Evolutionary conservation across 2,888 invertebrate genomes (phyloP).

Genomic region (Athetis lepigone): DNA sequence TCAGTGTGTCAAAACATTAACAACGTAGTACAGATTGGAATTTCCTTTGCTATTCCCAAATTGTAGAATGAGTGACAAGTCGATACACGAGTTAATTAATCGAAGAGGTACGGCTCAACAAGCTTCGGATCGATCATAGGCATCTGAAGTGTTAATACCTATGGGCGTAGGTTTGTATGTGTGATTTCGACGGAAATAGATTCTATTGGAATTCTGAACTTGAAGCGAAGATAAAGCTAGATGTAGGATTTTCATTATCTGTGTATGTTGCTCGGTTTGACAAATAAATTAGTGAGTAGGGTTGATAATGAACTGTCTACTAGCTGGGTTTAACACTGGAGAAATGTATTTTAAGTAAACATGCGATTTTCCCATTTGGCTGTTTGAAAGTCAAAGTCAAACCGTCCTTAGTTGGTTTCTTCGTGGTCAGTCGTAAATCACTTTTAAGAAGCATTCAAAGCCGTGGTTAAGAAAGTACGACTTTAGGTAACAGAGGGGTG

Average conservation of each 20-base stretch:
- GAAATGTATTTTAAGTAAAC: too few relatives aligned
- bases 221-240: background rate
- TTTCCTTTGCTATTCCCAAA: slow-evolving; percentile 12
- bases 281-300: background rate
- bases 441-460: too few relatives aligned
- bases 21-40: slow-evolving; percentile 26
- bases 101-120: slow-evolving; percentile 33
- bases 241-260: background rate
- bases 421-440: too few relatives aligned
- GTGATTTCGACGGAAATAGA: slow-evolving; percentile 25
- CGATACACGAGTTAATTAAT: slow-evolving; percentile 50
- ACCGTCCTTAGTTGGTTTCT: too few relatives aligned
- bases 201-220: slow-evolving; percentile 11
- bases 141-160: slow-evolving; percentile 39
- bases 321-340: too few relatives aligned
- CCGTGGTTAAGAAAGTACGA: too few relatives aligned
- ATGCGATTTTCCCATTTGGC: too few relatives aligned
- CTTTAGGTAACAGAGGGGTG: too few relatives aligned
- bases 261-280: background rate
- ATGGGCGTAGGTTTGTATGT: background rate
- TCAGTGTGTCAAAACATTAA: slow-evolving; percentile 35
- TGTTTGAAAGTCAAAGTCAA: too few relatives aligned
- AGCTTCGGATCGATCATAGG: slow-evolving; percentile 41
- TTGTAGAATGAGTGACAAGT: slow-evolving; percentile 25
- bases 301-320: too few relatives aligned